Evolutionary conservation across 2,797 vertebrate genomes (phyloP).

Genomic region (Platyrinchus mystaceus): DNA sequence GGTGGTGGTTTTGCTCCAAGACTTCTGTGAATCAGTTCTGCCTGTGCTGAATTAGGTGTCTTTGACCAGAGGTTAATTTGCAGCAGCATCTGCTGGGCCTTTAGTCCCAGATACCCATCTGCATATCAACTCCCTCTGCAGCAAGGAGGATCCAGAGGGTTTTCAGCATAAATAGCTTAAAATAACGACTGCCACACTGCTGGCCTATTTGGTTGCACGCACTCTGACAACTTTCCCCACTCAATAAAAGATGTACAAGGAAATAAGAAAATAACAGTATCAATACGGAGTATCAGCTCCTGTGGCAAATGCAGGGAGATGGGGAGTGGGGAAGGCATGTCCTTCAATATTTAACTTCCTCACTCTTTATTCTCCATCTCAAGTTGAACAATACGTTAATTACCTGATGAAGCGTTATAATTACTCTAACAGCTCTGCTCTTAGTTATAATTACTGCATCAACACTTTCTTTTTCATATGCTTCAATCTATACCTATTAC

Average conservation of each 20-base stretch:
- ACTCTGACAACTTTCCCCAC: neutral
- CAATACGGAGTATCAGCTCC: neutral
- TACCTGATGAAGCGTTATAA: constrained; percentile 91
- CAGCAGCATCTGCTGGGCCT: neutral
- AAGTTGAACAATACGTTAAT: constrained; percentile 90
- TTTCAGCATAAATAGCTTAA: neutral
- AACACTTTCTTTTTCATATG: constrained; percentile 83
- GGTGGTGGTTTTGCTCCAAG: neutral
- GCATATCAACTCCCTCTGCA: neutral
- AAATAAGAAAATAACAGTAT: constrained; percentile 60
- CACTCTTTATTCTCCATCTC: constrained; percentile 81
- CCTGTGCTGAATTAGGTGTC: fast-evolving
- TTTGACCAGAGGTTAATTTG: neutral
- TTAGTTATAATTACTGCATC: constrained; percentile 83
- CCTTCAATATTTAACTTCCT: constrained; percentile 88
- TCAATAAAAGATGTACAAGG: neutral
- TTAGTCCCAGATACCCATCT: neutral
- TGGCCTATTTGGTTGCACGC: neutral
- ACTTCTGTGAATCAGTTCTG: neutral
- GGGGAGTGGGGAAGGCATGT: constrained; percentile 75
- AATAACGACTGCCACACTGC: neutral
- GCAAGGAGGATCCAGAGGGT: neutral
- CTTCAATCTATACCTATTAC: constrained; percentile 86
- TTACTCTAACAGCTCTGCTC: constrained; percentile 87
- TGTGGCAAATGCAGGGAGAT: neutral